Evolutionary conservation across 2,113 vertebrate genomes (phyloP).

Genomic region (Tenrec ecaudatus): DNA sequence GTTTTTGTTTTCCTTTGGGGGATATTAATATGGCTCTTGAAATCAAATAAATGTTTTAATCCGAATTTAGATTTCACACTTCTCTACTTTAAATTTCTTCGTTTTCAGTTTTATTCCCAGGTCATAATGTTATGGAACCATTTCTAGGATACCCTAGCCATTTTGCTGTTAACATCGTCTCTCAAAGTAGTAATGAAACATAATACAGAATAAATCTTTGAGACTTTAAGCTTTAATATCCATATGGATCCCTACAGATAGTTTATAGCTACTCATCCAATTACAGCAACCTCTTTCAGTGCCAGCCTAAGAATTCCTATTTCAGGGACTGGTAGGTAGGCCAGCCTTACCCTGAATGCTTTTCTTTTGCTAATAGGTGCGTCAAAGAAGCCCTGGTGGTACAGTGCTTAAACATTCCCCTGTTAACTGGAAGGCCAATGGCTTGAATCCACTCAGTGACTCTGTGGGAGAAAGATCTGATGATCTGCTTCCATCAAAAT

Average conservation of each 20-base stretch:
- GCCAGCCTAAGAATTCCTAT: neutral
- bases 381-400: neutral
- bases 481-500: neutral
- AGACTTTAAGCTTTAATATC: neutral
- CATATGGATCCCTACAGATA: neutral
- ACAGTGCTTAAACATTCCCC: neutral
- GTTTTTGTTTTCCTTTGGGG: neutral
- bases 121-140: neutral
- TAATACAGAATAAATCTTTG: neutral
- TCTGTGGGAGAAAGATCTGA: neutral
- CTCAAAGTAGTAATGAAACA: neutral
- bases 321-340: neutral
- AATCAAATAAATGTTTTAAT: slow-evolving; percentile 38
- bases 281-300: neutral
- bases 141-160: neutral
- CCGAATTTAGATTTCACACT: neutral
- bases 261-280: neutral
- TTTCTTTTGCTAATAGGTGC: neutral
- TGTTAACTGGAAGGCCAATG: neutral
- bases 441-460: neutral
- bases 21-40: neutral
- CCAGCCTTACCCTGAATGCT: neutral
- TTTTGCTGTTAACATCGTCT: neutral
- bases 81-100: slow-evolving; percentile 43
- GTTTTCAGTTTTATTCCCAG: slow-evolving; percentile 6